Base-by-base conservation (phyloP, 2,888 invertebrate species). In the Drosophila ustulata region DNA sequence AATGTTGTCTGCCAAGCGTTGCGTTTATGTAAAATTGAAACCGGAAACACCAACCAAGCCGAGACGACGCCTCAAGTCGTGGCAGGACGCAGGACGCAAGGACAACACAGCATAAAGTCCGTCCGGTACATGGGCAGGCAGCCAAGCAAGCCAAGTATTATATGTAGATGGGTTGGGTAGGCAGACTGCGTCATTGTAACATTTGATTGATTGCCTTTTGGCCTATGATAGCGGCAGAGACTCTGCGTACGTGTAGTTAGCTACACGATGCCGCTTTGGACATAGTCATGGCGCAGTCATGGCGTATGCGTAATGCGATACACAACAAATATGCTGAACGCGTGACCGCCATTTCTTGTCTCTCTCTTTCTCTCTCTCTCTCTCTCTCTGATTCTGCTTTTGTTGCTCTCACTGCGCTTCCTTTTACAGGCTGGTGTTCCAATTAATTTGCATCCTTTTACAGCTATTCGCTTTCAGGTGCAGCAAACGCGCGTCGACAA, bases 131-230 rank as follows among this genome's bases (percentile, higher is more conserved):
- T 58, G 57, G 58, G 25, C 53, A 34, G 39, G 46, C 46, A 51
- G 32, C 30, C n/a, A 37, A n/a, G n/a, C 37, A 37, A 37, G 37
- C 32, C 32, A 32, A 32, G 9, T 18, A 18, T 37, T 37, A 37
- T 37, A 37, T n/a, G 37, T 37, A 37, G 41, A 37, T 46, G 39
- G 23, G 25, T 8, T 41, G 25, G 32, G 13, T 45, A 49, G 64
- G 13, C 43, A 28, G 50, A 59, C 69, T 78, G 80, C 69, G 82
- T 70, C 75, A 82, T 82, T 82, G 81, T 68, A 66, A 49, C 81
- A 75, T 75, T 80, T 85, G 85, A 85, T 85, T 85, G 88, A 85
- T 85, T 80, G 81, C 81, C 83, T 64, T 66, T 49, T 71, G 64
- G 59, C 68, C 77, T 77, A 80, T 65, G 66, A 62, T 52, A 67